A percentile compares a stretch with the other conserved stretches of the same genome.
Conservation (phyloP, 2,888 invertebrate genomes). For the Molorchus minor region DNA sequence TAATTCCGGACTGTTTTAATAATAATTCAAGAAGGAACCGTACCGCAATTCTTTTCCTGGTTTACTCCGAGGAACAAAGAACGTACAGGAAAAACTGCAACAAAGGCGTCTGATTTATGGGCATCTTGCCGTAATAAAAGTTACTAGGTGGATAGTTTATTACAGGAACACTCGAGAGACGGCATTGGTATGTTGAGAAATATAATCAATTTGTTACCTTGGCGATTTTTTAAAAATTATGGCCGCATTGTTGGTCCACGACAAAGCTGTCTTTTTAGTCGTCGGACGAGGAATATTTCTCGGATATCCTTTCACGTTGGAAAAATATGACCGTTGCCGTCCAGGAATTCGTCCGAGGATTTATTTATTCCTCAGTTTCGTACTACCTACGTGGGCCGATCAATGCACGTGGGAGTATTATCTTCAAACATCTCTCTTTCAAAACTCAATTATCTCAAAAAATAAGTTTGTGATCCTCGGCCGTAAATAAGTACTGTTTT, state of each 20-base stretch:
- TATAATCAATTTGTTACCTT: conserved; percentile 13
- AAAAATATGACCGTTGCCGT: not conserved
- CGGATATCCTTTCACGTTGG: no score
- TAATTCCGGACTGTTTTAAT: not conserved
- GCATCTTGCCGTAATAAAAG: conserved; percentile 18
- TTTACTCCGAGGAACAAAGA: conserved; percentile 12
- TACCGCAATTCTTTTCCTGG: conserved; percentile 4
- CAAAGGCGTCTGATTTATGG: conserved; percentile 18
- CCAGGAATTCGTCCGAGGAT: not conserved
- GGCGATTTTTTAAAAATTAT: not conserved
- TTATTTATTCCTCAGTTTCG: no score
- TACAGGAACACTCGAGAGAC: not conserved
- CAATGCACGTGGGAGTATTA: no score
- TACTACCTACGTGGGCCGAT: no score
- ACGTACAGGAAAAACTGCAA: conserved; percentile 11
- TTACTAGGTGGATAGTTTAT: conserved; percentile 19
- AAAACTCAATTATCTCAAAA: no score
- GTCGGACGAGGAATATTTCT: not conserved
- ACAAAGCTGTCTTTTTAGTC: not conserved
- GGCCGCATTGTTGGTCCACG: not conserved
- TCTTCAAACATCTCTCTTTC: no score
- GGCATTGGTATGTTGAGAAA: not conserved
- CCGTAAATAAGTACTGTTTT: no score
- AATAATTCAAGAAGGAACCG: conserved; percentile 2
- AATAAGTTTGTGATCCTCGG: no score